Percentiles rank a stretch among this genome's conserved stretches.
Conservation (phyloP, 2,797 vertebrate species). For the Salmo trutta region DNA sequence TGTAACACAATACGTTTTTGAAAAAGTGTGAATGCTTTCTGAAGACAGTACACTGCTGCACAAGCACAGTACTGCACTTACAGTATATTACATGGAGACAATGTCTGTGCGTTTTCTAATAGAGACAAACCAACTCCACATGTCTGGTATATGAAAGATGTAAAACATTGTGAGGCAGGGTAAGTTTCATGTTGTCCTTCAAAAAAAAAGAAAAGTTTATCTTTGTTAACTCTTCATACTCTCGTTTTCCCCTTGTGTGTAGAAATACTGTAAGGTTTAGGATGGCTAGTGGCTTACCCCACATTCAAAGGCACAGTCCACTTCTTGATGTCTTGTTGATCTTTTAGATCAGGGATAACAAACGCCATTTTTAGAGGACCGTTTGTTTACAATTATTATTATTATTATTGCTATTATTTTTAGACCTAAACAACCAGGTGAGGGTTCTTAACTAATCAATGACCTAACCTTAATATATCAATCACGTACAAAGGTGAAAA, state of each 20-base stretch:
- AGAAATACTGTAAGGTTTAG: background rate
- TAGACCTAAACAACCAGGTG: slow-evolving; percentile 15
- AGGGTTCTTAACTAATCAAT: slow-evolving; percentile 15
- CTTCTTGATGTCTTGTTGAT: slow-evolving; percentile 13
- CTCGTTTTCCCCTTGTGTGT: slow-evolving; percentile 3
- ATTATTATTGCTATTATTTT: too few species aligned
- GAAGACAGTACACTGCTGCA: too few species aligned
- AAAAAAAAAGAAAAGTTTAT: slow-evolving; percentile 31
- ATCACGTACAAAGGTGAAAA: too few species aligned
- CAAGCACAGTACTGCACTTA: too few species aligned
- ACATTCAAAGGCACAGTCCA: background rate
- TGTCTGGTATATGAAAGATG: background rate
- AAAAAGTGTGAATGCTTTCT: too few species aligned
- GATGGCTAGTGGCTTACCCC: background rate
- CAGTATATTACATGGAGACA: background rate
- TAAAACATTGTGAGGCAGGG: slow-evolving; percentile 30
- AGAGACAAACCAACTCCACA: background rate
- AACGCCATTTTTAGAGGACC: too few species aligned
- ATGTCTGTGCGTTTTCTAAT: background rate
- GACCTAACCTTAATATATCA: too few species aligned
- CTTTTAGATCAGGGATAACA: too few species aligned
- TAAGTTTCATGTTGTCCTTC: slow-evolving; percentile 34
- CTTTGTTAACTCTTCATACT: slow-evolving; percentile 14
- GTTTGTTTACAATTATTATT: too few species aligned
- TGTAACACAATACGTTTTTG: too few species aligned